These are phyloP conservation scores for Pogonus chalceus DNA, from an alignment of 1,140 invertebrate species.

Conservation along the genomic window DNA sequence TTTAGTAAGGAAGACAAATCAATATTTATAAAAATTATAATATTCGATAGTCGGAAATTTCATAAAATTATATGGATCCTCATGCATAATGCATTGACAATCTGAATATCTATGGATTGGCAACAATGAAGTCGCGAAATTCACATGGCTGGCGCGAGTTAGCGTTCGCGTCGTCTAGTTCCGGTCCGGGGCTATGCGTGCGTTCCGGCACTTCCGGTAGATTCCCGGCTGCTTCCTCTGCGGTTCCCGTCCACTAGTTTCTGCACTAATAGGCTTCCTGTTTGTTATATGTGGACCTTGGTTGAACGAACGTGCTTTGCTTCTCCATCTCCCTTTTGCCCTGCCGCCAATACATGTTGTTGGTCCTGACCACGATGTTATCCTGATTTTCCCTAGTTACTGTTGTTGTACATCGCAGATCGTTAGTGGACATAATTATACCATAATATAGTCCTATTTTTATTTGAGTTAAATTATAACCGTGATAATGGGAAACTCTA, in stretches of 20 bases:
- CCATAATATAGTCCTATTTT: too few species aligned
- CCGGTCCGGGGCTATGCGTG: constrained; percentile 1
- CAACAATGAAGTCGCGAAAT: neutral
- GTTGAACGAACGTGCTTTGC: too few species aligned
- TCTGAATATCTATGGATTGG: neutral
- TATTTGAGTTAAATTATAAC: too few species aligned
- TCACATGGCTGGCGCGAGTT: neutral
- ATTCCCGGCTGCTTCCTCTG: constrained; percentile 1
- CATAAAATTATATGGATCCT: neutral
- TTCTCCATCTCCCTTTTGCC: too few species aligned
- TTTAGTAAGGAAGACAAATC: too few species aligned
- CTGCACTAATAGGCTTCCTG: neutral
- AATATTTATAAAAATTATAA: neutral
- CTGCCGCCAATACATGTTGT: too few species aligned
- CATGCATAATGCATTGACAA: constrained; percentile 1
- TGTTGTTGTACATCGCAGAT: too few species aligned
- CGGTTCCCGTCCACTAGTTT: constrained; percentile 3
- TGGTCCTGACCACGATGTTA: too few species aligned
- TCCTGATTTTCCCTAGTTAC: too few species aligned
- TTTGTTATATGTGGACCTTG: neutral
- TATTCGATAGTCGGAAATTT: neutral
- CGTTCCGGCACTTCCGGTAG: neutral
- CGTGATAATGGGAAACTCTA: too few species aligned
- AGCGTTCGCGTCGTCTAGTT: neutral
- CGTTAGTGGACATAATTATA: too few species aligned